These are phyloP conservation scores for Nomada goodeniana DNA, from an alignment of 2,888 invertebrate genomes.

Conservation along the genomic window DNA sequence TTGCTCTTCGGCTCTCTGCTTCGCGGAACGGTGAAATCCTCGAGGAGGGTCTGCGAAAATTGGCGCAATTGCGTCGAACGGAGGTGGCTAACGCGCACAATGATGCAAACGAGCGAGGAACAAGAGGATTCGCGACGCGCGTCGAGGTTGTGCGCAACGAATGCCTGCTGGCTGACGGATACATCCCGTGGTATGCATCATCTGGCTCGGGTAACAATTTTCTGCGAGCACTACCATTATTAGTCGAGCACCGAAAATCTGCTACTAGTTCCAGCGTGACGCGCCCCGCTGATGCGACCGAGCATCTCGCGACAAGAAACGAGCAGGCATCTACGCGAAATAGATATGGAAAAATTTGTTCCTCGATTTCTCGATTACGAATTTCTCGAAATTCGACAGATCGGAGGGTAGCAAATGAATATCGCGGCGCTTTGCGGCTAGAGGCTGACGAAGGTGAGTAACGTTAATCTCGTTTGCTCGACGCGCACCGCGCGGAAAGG, in stretches of 20 bases:
- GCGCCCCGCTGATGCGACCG: neutral
- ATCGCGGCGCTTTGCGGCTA: neutral
- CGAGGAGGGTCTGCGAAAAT: neutral
- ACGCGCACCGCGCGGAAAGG: no score
- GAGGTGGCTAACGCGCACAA: neutral
- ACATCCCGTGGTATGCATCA: conserved; percentile 37
- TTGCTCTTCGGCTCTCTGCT: no score
- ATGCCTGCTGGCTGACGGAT: conserved; percentile 45
- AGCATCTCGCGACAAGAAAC: conserved; percentile 27
- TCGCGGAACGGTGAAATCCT: neutral
- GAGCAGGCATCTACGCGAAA: neutral
- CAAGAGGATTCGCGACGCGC: conserved; percentile 18
- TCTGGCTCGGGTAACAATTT: conserved; percentile 49
- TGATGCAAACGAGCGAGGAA: neutral
- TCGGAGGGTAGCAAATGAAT: conserved; percentile 4
- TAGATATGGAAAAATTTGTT: conserved; percentile 25
- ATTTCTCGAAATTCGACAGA: no score
- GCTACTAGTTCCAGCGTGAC: neutral
- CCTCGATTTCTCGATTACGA: no score
- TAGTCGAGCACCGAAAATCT: conserved; percentile 43
- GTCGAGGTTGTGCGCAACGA: conserved; percentile 13
- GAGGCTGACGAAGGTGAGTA: neutral
- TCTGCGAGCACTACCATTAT: conserved; percentile 52
- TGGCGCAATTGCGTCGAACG: neutral
- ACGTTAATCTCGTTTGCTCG: conserved; percentile 18